Evolutionary conservation across 2,113 vertebrate species (phyloP), one percentile per base, ranked within the genome.

Genomic region (Epinephelus lanceolatus): DNA sequence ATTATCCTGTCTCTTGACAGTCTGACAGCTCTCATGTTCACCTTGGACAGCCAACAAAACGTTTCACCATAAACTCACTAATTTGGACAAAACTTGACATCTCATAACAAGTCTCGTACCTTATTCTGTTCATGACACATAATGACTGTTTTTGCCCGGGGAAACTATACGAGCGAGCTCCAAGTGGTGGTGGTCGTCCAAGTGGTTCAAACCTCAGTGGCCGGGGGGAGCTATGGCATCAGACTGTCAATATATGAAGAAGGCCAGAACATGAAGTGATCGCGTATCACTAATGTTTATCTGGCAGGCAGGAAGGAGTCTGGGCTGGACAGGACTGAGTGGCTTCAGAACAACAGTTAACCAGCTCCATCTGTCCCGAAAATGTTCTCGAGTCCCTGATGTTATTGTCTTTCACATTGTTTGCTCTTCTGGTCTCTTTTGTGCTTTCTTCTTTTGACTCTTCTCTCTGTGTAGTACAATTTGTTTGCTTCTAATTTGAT

Each of bases 361-460:
- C 74, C 13, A 68, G 27, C 55, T 83, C 86, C 90, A 86, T 77
- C 60, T 93, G 90, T 70, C 79, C 33, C 51, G 40, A 59, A 82
- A 76, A 78, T 13, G n/a, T 37, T 66, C 65, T 33, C 37, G 5
- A 67, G 63, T 74, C 23, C 66, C 57, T 12, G 9, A 59, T 30
- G 30, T 59, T 57, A 1, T 71, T 67, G 47, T 77, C 60, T 60
- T 45, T 69, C 23, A 25, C 15, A 7, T 56, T 49, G 42, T 74
- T 19, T 65, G 14, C 6, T 51, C 6, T 51, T 21, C 14, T 18
- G 1, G 2, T 66, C 33, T 47, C 17, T 53, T 52, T 49, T 4
- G 14, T 21, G 49, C 19, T 40, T 8, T 18, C 10, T 19, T 69
- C 23, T 40, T 21, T 55, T 57, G 15, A 66, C 47, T 55, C 25